Conservation (phyloP, 2,888 invertebrate genomes). For the Furcula furcula region DNA sequence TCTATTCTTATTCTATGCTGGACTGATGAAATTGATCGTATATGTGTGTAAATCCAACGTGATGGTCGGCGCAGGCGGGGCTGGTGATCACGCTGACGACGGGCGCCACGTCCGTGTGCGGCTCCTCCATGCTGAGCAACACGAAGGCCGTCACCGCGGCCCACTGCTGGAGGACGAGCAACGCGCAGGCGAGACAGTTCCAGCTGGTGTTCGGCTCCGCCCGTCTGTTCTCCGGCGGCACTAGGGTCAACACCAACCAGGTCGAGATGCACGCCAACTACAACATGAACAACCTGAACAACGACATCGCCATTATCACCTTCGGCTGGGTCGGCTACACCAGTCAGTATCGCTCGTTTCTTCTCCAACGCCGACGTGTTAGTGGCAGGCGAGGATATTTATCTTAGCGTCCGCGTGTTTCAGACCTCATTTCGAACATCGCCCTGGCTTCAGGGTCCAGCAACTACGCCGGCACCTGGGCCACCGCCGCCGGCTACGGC, state of each 20-base stretch:
- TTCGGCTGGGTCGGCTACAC: constrained; percentile 11
- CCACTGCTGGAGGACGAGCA: constrained; percentile 44
- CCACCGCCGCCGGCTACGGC: constrained; percentile 38
- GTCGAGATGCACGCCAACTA: constrained; percentile 34
- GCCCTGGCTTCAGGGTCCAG: constrained; percentile 29
- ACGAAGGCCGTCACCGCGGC: constrained; percentile 42
- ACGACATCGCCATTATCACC: constrained; percentile 43
- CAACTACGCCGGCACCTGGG: constrained; percentile 31
- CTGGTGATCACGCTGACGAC: constrained; percentile 36
- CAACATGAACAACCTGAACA: constrained; percentile 14
- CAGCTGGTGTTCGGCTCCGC: constrained; percentile 39
- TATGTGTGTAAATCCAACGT: too few species aligned
- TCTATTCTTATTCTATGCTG: background rate
- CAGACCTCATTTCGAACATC: constrained; percentile 38
- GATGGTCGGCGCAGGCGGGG: constrained; percentile 35
- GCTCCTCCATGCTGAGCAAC: constrained; percentile 46
- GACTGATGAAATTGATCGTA: too few species aligned
- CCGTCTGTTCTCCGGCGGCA: constrained; percentile 37
- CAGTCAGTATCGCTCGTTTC: constrained; percentile 21
- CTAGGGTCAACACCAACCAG: constrained; percentile 27
- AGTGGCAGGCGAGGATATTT: too few species aligned
- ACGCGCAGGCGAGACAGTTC: constrained; percentile 18
- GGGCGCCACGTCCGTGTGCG: constrained; percentile 41
- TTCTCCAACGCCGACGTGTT: background rate
- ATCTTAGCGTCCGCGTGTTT: constrained; percentile 4